Evolutionary conservation across 2,888 invertebrate species (phyloP), one percentile per base, ranked within the genome.

Genomic region (Galerucella pusilla): DNA sequence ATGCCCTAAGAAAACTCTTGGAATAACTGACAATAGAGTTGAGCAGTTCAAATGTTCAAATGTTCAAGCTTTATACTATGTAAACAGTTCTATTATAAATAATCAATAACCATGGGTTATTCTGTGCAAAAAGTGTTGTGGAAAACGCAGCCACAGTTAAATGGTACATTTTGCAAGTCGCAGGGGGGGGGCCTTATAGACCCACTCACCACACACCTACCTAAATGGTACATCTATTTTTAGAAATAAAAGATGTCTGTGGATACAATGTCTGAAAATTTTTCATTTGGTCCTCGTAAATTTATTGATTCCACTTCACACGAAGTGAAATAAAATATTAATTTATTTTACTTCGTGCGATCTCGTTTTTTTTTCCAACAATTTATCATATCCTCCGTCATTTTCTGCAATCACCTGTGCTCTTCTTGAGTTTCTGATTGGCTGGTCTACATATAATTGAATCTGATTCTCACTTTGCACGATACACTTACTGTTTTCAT

Each of bases 351-450:
- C 52, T 52, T 52, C n/a, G 52, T n/a, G 52, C 7, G n/a, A n/a
- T n/a, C n/a, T 52, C 52, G n/a, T 52, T 52, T 52, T 52, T 52
- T 52, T n/a, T 52, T 52, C 12, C 4, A 49, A 12, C 14, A 12
- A 49, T 49, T 12, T 49, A 49, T 49, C 52, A 42, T 9, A 42
- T 42, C 35, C 9, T 9, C 7, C 35, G 35, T 42, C 7, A 52
- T 52, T n/a, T 52, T 52, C n/a, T 52, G 52, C 52, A 52, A 52
- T n/a, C 52, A 52, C 52, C 52, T 52, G 52, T n/a, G 52, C n/a
- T 52, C 52, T 52, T 52, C 35, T 9, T 42, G 7, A 52, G 6
- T 52, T 52, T 52, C n/a, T 52, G 52, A 52, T 52, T 52, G n/a
- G 52, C 52, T 52, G n/a, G 52, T 52, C 4, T n/a, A n/a, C 52